These are phyloP conservation scores for Osmerus eperlanus DNA, from an alignment of 2,113 vertebrate genomes.

Conservation along the genomic window DNA sequence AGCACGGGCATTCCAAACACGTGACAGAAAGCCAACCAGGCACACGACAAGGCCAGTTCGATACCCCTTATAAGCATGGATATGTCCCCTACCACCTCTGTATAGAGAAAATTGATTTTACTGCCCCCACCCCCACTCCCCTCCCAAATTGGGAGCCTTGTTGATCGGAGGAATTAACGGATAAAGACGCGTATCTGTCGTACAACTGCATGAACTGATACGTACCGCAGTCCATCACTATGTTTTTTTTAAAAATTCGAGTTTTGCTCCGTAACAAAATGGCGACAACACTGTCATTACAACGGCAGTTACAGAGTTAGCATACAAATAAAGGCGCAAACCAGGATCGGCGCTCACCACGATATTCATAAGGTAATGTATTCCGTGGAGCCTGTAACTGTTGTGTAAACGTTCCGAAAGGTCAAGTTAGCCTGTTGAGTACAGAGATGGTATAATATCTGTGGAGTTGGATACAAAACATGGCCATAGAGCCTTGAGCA, in stretches of 20 bases:
- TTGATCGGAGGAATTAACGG: too few relatives aligned
- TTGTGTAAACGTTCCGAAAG: constrained; percentile 57
- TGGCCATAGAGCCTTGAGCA: constrained; percentile 48
- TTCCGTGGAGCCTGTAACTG: constrained; percentile 26
- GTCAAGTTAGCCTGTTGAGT: constrained; percentile 40
- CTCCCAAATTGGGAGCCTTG: too few relatives aligned
- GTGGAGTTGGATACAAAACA: constrained; percentile 51
- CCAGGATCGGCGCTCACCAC: background rate
- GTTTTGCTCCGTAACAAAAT: background rate
- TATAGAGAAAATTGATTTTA: background rate
- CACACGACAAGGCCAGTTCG: constrained; percentile 60
- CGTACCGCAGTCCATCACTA: too few relatives aligned
- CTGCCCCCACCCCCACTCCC: too few relatives aligned
- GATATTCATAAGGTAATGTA: constrained; percentile 11
- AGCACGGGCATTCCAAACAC: constrained; percentile 28
- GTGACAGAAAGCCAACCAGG: constrained; percentile 27
- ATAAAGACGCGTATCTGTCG: too few relatives aligned
- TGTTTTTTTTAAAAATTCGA: too few relatives aligned
- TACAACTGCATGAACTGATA: too few relatives aligned
- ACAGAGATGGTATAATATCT: constrained; percentile 28
- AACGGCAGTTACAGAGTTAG: background rate
- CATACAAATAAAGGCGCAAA: constrained; percentile 24
- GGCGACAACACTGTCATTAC: background rate
- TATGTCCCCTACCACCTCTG: constrained; percentile 11
- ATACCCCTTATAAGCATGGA: constrained; percentile 29